Conservation (phyloP, 2,797 vertebrate genomes). For the Rhinogobio ventralis region DNA sequence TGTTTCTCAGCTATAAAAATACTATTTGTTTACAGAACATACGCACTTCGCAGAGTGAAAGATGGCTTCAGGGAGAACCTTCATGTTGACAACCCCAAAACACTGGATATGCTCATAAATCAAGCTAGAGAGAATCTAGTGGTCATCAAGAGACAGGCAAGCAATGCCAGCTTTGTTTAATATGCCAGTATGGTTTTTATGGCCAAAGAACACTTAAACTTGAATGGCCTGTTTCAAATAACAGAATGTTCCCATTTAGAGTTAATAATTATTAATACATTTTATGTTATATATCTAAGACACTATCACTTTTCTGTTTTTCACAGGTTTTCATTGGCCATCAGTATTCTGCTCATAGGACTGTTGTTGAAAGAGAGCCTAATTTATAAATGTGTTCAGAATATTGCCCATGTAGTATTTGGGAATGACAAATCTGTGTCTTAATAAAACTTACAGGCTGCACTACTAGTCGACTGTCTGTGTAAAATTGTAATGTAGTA, state of each 20-base stretch:
- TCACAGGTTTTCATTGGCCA: slow-evolving; percentile 79
- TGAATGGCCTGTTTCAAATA: background rate
- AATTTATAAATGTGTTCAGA: background rate
- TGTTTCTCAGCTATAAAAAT: background rate
- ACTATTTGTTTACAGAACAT: slow-evolving; percentile 73
- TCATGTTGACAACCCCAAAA: slow-evolving; percentile 76
- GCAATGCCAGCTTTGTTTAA: background rate
- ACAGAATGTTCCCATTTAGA: background rate
- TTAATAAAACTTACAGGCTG: background rate
- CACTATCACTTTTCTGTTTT: background rate
- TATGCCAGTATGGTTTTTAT: background rate
- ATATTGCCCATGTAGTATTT: slow-evolving; percentile 7
- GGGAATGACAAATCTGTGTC: slow-evolving; percentile 26
- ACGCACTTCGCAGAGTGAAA: slow-evolving; percentile 84
- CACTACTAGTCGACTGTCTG: background rate
- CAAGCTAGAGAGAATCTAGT: slow-evolving; percentile 80
- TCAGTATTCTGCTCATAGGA: slow-evolving; percentile 76
- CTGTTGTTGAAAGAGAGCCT: slow-evolving; percentile 73
- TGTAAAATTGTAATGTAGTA: background rate
- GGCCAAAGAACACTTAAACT: background rate
- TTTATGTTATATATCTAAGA: background rate
- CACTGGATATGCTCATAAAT: slow-evolving; percentile 80
- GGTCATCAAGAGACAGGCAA: slow-evolving; percentile 84
- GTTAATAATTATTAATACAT: background rate
- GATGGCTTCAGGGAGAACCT: slow-evolving; percentile 87